Base-by-base conservation (phyloP, 1,140 invertebrate species). In the Leptinotarsa defecta region DNA sequence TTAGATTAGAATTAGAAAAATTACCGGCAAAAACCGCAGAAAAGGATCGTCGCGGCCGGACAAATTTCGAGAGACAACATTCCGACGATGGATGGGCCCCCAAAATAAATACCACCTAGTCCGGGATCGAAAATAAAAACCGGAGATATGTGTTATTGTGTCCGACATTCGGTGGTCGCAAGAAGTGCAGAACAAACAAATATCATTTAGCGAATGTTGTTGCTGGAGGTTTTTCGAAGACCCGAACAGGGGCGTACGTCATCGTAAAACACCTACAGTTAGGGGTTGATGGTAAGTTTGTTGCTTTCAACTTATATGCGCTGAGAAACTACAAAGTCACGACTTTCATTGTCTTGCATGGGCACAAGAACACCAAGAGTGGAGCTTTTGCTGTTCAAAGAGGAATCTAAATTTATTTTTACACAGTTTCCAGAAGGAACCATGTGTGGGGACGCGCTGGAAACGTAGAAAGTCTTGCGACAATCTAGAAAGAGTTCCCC, bases 71-170 rank as follows among this genome's bases (percentile, higher is more conserved):
- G 61, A 27, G 68, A 75, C 68, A 75, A 67, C 74, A 75, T 75
- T 75, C 74, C 74, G 68, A n/a, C 68, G 68, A 68, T 2, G 67
- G n/a, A 57, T 57, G 52, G 52, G 52, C 52, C 68, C 73, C 68
- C 57, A 67, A 74, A 74, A 77, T 77, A 74, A 74, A 77, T 74
- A 74, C 72, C 49, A 77, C 69, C 48, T 73, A 68, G 68, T 49
- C 49, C 48, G 72, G 65, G 22, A 61, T 63, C 67, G 43, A 15
- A 74, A 78, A 73, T 71, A 78, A 78, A 78, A 78, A 76, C 64
- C 62, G 63, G 57, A 78, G 65, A 79, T 73, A 79, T 77, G 78
- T 79, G 78, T 79, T 79, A 77, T 79, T 79, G 73, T 79, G 75
- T 79, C 78, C 73, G 75, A 73, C 73, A 71, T 76, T 69, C 71